phyloP scores from a whole-genome alignment of 1,140 invertebrate genomes.

The Leptinotarsa texana region DNA sequence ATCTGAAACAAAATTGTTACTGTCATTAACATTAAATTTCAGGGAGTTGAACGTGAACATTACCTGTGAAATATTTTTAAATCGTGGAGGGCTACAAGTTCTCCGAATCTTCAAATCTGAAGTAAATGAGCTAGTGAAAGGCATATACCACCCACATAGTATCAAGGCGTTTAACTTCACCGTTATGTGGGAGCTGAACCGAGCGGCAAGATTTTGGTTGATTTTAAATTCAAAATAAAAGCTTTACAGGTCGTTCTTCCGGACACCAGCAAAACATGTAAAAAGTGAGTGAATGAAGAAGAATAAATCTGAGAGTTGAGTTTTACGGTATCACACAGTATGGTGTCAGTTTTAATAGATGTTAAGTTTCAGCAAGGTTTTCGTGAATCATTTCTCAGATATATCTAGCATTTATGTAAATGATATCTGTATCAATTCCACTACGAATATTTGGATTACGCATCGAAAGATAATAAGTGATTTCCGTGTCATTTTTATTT shows the following conservation, averaged over 20 bases:
- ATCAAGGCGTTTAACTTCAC: slow-evolving; percentile 14
- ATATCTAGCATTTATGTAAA: background rate
- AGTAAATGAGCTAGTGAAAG: slow-evolving; percentile 27
- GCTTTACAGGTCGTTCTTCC: background rate
- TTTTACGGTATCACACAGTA: too few relatives aligned
- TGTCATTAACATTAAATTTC: background rate
- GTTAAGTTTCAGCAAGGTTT: too few relatives aligned
- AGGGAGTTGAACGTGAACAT: slow-evolving; percentile 2
- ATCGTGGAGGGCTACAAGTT: slow-evolving; percentile 6
- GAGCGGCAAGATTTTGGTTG: background rate
- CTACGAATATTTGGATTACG: too few relatives aligned
- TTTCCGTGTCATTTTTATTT: too few relatives aligned
- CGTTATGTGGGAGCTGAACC: background rate
- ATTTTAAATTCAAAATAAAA: background rate
- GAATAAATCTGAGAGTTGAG: background rate
- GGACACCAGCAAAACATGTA: too few relatives aligned
- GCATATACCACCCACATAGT: slow-evolving; percentile 25
- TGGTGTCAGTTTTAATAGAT: too few relatives aligned
- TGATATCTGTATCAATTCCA: too few relatives aligned
- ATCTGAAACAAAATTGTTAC: too few relatives aligned
- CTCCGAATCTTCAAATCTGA: slow-evolving; percentile 20
- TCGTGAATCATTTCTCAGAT: too few relatives aligned
- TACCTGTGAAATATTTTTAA: background rate
- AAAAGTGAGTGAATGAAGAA: too few relatives aligned
- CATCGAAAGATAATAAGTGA: too few relatives aligned